Conservation (phyloP, 2,797 vertebrate species). For the Garrulus glandarius region DNA sequence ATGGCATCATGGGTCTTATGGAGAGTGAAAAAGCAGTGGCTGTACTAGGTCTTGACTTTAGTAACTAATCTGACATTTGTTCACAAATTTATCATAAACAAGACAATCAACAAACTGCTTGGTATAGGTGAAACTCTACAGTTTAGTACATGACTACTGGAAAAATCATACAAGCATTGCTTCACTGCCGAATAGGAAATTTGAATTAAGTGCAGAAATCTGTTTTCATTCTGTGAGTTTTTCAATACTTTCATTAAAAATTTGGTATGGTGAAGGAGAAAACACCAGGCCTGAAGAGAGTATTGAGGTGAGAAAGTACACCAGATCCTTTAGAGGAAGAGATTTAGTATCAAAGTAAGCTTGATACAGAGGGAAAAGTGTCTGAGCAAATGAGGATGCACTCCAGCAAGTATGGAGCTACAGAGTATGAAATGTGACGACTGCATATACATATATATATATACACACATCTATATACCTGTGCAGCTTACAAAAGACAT, state of each 20-base stretch:
- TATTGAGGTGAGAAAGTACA: neutral
- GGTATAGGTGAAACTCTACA: neutral
- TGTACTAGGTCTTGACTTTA: neutral
- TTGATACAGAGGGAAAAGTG: neutral
- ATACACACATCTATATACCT: neutral
- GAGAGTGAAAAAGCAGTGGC: neutral
- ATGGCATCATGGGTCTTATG: neutral
- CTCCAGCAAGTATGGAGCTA: neutral
- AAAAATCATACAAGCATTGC: neutral
- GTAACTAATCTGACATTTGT: neutral
- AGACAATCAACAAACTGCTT: neutral
- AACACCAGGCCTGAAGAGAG: neutral
- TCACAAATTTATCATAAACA: neutral
- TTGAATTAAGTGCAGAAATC: neutral
- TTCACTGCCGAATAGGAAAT: neutral
- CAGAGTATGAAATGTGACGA: neutral
- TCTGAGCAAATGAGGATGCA: neutral
- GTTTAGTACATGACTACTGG: neutral
- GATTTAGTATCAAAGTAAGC: neutral
- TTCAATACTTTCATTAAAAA: neutral
- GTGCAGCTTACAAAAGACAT: neutral
- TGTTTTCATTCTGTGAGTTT: neutral
- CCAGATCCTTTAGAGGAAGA: neutral
- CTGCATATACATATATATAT: rapidly evolving
- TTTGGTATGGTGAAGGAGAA: neutral